Base-by-base conservation (phyloP, 1,140 invertebrate genomes). In the Agrypnia vestita region DNA sequence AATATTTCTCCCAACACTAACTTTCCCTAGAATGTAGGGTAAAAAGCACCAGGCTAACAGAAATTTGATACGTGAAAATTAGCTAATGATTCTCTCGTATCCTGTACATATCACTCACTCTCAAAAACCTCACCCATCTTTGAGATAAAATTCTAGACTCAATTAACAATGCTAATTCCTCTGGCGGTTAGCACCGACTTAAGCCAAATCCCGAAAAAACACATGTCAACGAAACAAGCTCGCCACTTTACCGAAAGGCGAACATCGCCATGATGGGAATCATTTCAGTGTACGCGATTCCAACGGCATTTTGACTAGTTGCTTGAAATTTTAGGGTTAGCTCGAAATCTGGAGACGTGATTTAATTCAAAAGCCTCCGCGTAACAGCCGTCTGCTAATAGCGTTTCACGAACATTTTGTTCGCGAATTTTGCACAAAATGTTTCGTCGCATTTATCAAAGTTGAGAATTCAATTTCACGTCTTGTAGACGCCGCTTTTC, bases 121-220 rank as follows among this genome's bases (percentile, higher is more conserved):
- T 59, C 55, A 21, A 59, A 35, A 59, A 59, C 55, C 55, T 21
- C 55, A 19, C 21, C 55, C 55, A 59, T 59, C 9, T n/a, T 17
- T 59, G 15, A 59, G 55, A 59, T 59, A 59, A 59, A 59, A 59
- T 59, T 19, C 0, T 17, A 12, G 1, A 19, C 55, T 59, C 21
- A 9, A 59, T 59, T 59, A 59, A 59, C 55, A 59, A 59, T 59
- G 55, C 55, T 59, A 59, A 59, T 59, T 59, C 17, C 55, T 59
- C 55, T 19, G 17, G 17, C 17, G 17, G 55, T 59, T 59, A 59
- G 55, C 17, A 19, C 55, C 21, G 15, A 59, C 17, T 59, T 19
- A 8, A 19, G 55, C 15, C 17, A 10, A 9, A 21, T 59, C 55
- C 15, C 21, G 55, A 59, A 59, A 59, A 10, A 10, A 19, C 55